Percentiles rank a stretch among this genome's conserved stretches.
phyloP scores from a whole-genome alignment of 2,797 vertebrate genomes.

The Chiroxiphia lanceolata region DNA sequence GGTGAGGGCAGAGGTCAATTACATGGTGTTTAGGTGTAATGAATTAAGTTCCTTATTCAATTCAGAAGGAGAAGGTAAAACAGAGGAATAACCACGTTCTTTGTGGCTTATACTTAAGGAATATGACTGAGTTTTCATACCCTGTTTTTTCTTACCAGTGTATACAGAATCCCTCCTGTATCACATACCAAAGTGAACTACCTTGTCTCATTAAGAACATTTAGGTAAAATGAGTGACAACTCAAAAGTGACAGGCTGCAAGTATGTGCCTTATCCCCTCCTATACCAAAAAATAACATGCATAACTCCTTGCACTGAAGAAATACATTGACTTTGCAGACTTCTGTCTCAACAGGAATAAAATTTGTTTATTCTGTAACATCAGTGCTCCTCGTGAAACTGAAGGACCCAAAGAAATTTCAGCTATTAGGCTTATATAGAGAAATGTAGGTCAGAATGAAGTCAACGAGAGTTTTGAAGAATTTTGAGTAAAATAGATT shows the following conservation, averaged over 20 bases:
- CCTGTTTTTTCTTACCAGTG: neutral
- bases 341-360: neutral
- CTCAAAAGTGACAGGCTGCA: neutral
- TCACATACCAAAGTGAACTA: neutral
- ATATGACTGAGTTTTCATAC: neutral
- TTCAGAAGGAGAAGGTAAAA: neutral
- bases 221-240: neutral
- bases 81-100: neutral
- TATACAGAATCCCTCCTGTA: neutral
- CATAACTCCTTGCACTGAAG: neutral
- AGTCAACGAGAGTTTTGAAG: neutral
- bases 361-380: neutral
- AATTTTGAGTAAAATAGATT: neutral
- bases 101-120: neutral
- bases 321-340: neutral
- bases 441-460: neutral
- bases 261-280: neutral
- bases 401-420: neutral
- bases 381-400: neutral
- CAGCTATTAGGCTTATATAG: neutral
- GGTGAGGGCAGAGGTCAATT: neutral
- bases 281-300: fast-evolving
- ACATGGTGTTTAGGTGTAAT: neutral
- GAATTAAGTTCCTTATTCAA: neutral
- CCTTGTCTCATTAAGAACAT: neutral